Base-by-base conservation (phyloP, 2,888 invertebrate species). In the Rhingia campestris region DNA sequence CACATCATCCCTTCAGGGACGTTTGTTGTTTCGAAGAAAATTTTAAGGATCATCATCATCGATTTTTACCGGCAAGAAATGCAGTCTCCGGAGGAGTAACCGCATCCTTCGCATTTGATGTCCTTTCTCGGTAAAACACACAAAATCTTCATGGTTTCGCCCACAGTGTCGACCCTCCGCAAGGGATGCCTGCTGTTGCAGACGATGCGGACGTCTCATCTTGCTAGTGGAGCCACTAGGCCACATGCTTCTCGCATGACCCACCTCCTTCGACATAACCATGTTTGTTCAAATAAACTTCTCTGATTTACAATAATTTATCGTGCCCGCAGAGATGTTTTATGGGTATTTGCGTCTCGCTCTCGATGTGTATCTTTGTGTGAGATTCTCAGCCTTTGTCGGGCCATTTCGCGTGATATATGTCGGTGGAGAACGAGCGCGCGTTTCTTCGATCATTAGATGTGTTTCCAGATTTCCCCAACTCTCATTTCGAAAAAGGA, bases 261-360 rank as follows among this genome's bases (percentile, higher is more conserved):
- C 84, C 80, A 66, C 80, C 84, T 84, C 74, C 69, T 66, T 14
- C 58, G 43, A 32, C 58, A 7, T 9, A 72, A 53, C 47, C 51
- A 79, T 79, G 84, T 79, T 84, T 84, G 80, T 70, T 84, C 80
- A 84, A 80, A 75, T 70, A 84, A 75, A 84, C 74, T 75, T 75
- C 74, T 80, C 84, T 66, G 84, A 70, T 84, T 84, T 74, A 80
- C 59, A 74, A 74, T 84, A 80, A 84, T 70, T 84, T 84, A 84
- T 84, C 6, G 53, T 69, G 54, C 30, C 49, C 54, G 39, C 10
- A 32, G 61, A 79, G 63, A 73, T 72, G 76, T 81, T 76, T 76
- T 63, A 73, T 77, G 67, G 73, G 82, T 58, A 69, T 74, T 74
- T 75, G 22, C 6, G 37, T 66, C 22, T 43, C 32, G 30, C 30